Evolutionary conservation across 2,113 vertebrate species (phyloP).

Genomic region (Protomyctophum bolini): DNA sequence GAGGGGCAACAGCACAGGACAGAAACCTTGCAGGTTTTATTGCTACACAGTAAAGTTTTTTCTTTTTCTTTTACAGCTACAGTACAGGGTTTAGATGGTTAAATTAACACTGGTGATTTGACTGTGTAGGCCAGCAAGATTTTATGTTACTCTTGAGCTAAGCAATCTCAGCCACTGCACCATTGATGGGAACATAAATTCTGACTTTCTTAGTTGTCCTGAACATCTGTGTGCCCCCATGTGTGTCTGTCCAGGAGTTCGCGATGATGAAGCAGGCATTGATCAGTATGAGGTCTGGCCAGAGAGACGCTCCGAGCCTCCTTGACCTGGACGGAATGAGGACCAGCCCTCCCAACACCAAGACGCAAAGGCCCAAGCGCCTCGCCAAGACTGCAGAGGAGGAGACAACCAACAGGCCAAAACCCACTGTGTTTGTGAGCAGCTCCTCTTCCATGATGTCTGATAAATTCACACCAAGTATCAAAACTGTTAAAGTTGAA

Average conservation of each 20-base stretch:
- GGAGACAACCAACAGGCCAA: constrained; percentile 81
- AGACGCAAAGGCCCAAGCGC: constrained; percentile 42
- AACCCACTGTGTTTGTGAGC: constrained; percentile 95
- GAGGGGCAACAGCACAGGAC: too few relatives aligned
- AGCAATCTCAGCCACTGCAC: not conserved
- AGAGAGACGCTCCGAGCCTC: constrained; percentile 43
- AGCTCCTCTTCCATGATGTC: not conserved
- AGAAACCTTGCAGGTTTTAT: too few relatives aligned
- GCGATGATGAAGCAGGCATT: constrained; percentile 93
- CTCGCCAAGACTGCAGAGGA: constrained; percentile 47
- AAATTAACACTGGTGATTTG: too few relatives aligned
- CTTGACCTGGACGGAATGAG: constrained; percentile 43
- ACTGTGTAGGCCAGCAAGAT: not conserved
- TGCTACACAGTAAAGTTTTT: too few relatives aligned
- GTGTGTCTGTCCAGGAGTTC: constrained; percentile 84
- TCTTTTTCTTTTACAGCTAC: too few relatives aligned
- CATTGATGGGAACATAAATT: not conserved
- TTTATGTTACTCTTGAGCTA: not conserved
- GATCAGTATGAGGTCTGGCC: constrained; percentile 80
- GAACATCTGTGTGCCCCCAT: constrained; percentile 6
- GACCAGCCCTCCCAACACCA: constrained; percentile 5
- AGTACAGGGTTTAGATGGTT: too few relatives aligned
- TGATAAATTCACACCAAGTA: not conserved
- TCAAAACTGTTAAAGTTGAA: not conserved
- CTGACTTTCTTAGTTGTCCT: not conserved